These are phyloP conservation scores for Rissa tridactyla DNA, from an alignment of 2,113 vertebrate species.

Conservation along the genomic window DNA sequence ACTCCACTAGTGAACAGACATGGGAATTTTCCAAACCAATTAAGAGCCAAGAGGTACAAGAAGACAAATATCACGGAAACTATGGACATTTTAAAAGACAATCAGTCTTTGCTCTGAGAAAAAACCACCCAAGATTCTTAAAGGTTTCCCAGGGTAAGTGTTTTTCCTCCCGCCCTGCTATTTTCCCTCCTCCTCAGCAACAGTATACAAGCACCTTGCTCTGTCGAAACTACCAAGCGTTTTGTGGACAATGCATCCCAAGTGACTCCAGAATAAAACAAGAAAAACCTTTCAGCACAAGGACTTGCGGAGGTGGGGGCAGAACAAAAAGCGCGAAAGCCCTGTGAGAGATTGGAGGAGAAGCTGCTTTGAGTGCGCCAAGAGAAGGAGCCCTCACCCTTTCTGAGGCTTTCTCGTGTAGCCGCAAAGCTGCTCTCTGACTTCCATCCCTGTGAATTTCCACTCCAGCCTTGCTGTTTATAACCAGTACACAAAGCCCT, in stretches of 20 bases:
- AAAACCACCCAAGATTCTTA: background rate
- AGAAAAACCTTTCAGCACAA: conserved; percentile 24
- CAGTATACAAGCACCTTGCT: background rate
- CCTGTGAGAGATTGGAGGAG: background rate
- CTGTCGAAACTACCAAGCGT: background rate
- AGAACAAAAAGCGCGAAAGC: background rate
- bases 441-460: conserved; percentile 28
- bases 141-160: background rate
- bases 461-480: conserved; percentile 44
- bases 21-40: background rate
- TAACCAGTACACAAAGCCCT: conserved; percentile 32
- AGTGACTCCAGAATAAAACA: conserved; percentile 26
- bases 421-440: conserved; percentile 3
- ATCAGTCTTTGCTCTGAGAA: background rate
- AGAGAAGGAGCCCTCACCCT: background rate
- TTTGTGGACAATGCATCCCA: background rate
- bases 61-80: background rate
- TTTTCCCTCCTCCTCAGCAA: background rate
- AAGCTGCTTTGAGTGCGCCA: background rate
- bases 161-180: background rate
- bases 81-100: background rate
- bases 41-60: background rate
- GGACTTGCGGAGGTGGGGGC: background rate
- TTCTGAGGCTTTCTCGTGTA: background rate
- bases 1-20: background rate